Conservation (phyloP, 1,140 invertebrate genomes). For the Lethrus apterus region DNA sequence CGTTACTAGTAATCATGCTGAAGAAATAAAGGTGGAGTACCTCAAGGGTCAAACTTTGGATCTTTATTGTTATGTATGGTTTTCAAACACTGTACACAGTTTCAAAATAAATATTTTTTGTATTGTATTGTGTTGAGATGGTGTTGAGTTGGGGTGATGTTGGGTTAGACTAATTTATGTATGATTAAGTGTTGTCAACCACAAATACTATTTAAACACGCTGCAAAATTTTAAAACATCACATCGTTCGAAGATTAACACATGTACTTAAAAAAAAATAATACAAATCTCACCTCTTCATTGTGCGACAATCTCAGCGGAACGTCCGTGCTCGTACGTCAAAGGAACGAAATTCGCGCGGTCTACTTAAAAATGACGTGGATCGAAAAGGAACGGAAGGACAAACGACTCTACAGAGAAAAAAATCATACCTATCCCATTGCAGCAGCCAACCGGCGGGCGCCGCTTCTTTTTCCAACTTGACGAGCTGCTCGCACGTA, state of each 20-base stretch:
- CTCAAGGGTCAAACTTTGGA: too few species aligned
- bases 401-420: neutral
- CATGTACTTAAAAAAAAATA: neutral
- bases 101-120: too few species aligned
- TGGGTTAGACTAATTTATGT: too few species aligned
- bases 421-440: slow-evolving; percentile 63
- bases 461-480: slow-evolving; percentile 55
- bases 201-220: neutral
- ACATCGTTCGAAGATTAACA: neutral
- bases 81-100: too few species aligned
- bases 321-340: neutral
- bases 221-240: neutral
- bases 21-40: too few species aligned
- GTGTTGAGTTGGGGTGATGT: too few species aligned
- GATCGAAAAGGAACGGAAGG: neutral
- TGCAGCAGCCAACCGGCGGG: slow-evolving; percentile 61
- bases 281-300: neutral
- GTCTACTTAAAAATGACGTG: too few species aligned
- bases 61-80: too few species aligned
- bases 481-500: slow-evolving; percentile 50
- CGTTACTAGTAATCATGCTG: too few species aligned
- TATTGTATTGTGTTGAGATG: too few species aligned
- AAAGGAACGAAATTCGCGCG: too few species aligned
- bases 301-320: neutral
- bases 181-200: neutral